Percentiles rank a stretch among this genome's conserved stretches.
These are phyloP conservation scores for Anas platyrhynchos DNA, from an alignment of 2,113 vertebrate genomes.

Conservation along the genomic window DNA sequence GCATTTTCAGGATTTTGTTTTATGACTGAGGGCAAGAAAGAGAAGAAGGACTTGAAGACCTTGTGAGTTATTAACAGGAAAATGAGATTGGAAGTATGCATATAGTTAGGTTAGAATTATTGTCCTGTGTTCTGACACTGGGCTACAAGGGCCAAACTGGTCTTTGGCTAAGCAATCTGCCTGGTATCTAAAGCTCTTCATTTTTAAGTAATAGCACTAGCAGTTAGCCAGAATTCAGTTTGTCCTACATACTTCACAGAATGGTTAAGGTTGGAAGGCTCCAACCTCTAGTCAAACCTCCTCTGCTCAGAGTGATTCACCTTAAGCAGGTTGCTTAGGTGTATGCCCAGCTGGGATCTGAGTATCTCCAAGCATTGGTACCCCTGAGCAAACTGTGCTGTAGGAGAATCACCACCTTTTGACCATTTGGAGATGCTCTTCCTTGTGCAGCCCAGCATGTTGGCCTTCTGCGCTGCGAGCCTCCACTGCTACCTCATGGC, in stretches of 20 bases:
- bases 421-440: background rate
- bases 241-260: background rate
- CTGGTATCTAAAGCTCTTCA: background rate
- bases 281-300: background rate
- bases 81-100: background rate
- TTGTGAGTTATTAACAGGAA: background rate
- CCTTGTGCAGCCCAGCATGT: background rate
- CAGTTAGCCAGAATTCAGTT: background rate
- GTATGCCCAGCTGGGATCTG: background rate
- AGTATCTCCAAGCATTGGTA: background rate
- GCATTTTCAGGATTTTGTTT: background rate
- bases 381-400: background rate
- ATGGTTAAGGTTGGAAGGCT: background rate
- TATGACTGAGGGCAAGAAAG: background rate
- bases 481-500: rapidly evolving
- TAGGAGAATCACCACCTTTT: background rate
- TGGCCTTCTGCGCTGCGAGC: background rate
- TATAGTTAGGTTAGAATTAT: background rate
- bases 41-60: background rate
- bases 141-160: background rate
- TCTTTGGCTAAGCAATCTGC: background rate
- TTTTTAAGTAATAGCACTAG: background rate
- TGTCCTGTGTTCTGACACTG: background rate
- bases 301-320: no score
- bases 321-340: background rate